A percentile compares a stretch with the other conserved stretches of the same genome.
phyloP scores from a whole-genome alignment of 2,113 vertebrate genomes.

The Pluvianellus socialis region DNA sequence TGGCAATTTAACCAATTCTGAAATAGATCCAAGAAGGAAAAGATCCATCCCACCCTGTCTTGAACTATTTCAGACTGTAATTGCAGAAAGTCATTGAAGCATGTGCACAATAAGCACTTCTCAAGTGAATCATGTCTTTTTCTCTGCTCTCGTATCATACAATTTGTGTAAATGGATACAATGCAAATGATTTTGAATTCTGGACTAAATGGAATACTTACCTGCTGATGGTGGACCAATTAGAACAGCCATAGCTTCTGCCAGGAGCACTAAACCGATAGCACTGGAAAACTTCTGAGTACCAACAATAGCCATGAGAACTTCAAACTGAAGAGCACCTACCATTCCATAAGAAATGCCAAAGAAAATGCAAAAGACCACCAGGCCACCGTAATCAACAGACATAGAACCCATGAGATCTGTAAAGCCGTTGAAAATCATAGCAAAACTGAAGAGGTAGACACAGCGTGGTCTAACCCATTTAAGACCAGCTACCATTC shows the following conservation, averaged over 20 bases:
- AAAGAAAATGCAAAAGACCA: conserved; percentile 93
- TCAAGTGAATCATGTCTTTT: neutral
- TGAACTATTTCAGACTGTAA: neutral
- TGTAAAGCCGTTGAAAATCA: conserved; percentile 91
- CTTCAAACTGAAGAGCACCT: conserved; percentile 96
- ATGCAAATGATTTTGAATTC: neutral
- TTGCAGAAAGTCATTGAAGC: neutral
- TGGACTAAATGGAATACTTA: conserved; percentile 49
- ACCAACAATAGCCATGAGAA: conserved; percentile 95
- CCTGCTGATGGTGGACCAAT: conserved; percentile 92
- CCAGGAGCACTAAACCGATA: conserved; percentile 91
- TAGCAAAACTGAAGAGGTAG: conserved; percentile 92
- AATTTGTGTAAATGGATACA: neutral
- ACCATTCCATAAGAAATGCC: conserved; percentile 98
- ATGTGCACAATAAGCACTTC: neutral
- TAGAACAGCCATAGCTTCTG: conserved; percentile 91
- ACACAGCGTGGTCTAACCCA: conserved; percentile 89
- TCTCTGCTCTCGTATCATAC: neutral
- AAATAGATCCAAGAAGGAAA: neutral
- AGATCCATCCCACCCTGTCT: neutral
- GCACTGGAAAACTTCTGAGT: conserved; percentile 93
- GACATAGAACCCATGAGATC: conserved; percentile 89
- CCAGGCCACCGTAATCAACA: conserved; percentile 80
- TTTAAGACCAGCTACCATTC: conserved; percentile 84
- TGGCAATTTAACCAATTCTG: neutral